phyloP scores from a whole-genome alignment of 1,140 invertebrate species.

The Ylistrum balloti region DNA sequence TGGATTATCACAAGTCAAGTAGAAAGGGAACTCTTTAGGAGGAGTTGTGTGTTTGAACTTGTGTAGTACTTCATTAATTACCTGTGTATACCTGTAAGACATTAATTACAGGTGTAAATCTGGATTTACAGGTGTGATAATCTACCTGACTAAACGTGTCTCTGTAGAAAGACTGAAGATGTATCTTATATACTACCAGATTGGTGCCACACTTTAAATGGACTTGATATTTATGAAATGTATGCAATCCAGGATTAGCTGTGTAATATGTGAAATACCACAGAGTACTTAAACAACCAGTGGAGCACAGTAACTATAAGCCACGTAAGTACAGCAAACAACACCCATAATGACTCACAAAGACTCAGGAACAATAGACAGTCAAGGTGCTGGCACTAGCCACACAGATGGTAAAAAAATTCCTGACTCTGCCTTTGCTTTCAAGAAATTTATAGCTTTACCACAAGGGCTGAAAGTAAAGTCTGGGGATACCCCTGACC shows the following conservation, averaged over 20 bases:
- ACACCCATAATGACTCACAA: slow-evolving; percentile 23
- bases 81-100: slow-evolving; percentile 24
- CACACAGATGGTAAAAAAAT: slow-evolving; percentile 2
- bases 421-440: slow-evolving; percentile 60
- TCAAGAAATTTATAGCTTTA: slow-evolving; percentile 71
- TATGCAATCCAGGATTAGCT: neutral
- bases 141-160: neutral
- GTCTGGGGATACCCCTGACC: slow-evolving; percentile 55
- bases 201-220: slow-evolving; percentile 5
- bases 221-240: neutral
- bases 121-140: neutral
- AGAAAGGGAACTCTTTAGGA: neutral
- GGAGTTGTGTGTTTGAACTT: neutral
- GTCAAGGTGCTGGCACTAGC: neutral
- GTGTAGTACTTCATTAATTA: neutral
- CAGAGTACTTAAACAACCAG: neutral
- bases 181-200: neutral
- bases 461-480: slow-evolving; percentile 67
- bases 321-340: neutral
- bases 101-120: slow-evolving; percentile 4
- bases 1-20: neutral
- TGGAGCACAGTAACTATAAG: neutral
- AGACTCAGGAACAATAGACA: neutral
- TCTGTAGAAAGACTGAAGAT: neutral
- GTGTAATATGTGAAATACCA: neutral